Evolutionary conservation across 1,140 invertebrate genomes (phyloP), one percentile per base, ranked within the genome.

Genomic region (Meteorus sp.): DNA sequence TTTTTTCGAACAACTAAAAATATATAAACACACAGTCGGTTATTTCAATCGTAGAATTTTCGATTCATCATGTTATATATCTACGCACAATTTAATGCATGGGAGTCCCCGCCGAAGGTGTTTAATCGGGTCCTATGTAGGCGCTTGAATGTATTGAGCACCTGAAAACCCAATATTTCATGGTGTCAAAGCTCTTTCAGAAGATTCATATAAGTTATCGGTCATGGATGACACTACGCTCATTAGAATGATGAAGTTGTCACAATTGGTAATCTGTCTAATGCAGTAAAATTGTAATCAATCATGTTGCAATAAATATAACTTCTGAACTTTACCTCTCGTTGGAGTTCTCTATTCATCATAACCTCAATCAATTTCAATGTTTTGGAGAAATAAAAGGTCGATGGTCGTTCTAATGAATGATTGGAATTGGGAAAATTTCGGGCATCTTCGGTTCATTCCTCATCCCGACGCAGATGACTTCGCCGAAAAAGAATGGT

Each of bases 91-190:
- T 74, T 64, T 50, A 89, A 76, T 5, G 86, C 84, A 64, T 67
- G 69, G 31, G 79, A 59, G 69, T 89, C 88, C 11, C 82, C 85
- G 47, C 79, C 65, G 77, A 89, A 89, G 5, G 85, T 82, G 45
- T 72, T 80, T 59, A 83, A 68, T 62, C 87, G 73, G 0, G 87
- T 85, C 69, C 79, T 82, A 65, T 89, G 87, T 17, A 89, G 71
- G 58, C 79, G 80, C 74, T 88, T 89, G 61, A 88, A 89, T 22
- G 76, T 79, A 47, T 74, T 71, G 44, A 89, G 68, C 3, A 87
- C 85, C 85, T 89, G 62, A 61, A 81, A 79, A 27, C 7, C 51
- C 7, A 37, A 48, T 44, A 33, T 52, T 61, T 58, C 13, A 58
- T 51, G 27, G 51, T 9, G 19, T 13, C 3, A 22, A 4, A 25